phyloP scores from a whole-genome alignment of 2,797 vertebrate species.

The Telmatherina bonti region DNA sequence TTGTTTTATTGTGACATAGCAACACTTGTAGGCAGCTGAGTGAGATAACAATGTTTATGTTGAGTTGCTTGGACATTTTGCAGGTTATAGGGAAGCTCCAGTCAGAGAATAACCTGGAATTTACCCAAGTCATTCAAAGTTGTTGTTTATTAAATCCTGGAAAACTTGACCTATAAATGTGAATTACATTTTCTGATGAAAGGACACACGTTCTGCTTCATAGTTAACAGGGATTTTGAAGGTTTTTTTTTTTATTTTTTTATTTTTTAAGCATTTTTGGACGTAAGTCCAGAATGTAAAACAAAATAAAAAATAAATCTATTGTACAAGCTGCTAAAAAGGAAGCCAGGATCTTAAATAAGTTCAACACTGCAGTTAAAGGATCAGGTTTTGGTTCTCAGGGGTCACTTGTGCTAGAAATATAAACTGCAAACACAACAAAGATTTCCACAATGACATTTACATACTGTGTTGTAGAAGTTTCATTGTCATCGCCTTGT shows the following conservation, averaged over 20 bases:
- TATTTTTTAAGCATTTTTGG: too few species aligned
- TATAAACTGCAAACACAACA: constrained; percentile 14
- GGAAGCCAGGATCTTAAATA: background rate
- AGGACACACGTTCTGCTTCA: background rate
- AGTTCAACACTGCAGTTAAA: background rate
- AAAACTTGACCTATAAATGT: constrained; percentile 27
- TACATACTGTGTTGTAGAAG: background rate
- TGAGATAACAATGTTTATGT: constrained; percentile 41
- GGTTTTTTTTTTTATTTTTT: too few species aligned
- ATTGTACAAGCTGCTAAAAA: constrained; percentile 7
- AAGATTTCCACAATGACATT: constrained; percentile 17
- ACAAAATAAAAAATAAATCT: too few species aligned
- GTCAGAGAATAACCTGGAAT: constrained; percentile 51
- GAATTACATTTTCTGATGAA: constrained; percentile 21
- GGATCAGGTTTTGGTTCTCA: background rate
- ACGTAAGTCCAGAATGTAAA: too few species aligned
- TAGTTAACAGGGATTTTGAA: too few species aligned
- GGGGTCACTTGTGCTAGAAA: constrained; percentile 27
- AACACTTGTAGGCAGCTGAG: constrained; percentile 10
- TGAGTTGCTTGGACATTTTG: constrained; percentile 36
- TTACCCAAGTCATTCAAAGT: constrained; percentile 48
- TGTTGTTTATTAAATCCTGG: constrained; percentile 14
- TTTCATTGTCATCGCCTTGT: background rate
- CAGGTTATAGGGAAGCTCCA: constrained; percentile 5
- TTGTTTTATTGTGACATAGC: too few species aligned